phyloP scores from a whole-genome alignment of 2,888 invertebrate species.

The Diogma glabrata region DNA sequence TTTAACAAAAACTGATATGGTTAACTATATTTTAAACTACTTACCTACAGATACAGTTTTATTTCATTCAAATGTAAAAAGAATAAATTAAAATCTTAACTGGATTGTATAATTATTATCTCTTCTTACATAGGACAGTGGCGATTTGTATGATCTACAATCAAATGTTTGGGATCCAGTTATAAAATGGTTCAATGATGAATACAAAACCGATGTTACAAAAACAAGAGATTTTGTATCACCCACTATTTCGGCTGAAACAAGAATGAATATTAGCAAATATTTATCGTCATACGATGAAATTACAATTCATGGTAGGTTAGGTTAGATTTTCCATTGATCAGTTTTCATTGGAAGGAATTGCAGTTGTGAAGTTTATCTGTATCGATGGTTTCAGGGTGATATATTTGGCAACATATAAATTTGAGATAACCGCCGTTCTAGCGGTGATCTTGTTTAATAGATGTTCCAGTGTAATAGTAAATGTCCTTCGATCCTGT shows the following conservation, averaged over 20 bases:
- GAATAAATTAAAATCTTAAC: too few relatives aligned
- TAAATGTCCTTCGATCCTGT: too few relatives aligned
- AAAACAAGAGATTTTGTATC: constrained; percentile 59
- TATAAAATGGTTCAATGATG: constrained; percentile 77
- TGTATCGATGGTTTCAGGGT: too few relatives aligned
- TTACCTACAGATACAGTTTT: constrained; percentile 73
- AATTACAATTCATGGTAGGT: constrained; percentile 67
- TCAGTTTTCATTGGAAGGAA: too few relatives aligned
- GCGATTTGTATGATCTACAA: constrained; percentile 65
- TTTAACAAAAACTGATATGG: constrained; percentile 60
- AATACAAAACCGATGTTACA: constrained; percentile 59
- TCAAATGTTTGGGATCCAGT: constrained; percentile 79
- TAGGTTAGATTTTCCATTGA: neutral
- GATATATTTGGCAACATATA: too few relatives aligned
- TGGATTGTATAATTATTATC: too few relatives aligned
- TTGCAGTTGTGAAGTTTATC: too few relatives aligned
- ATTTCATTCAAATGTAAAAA: constrained; percentile 59
- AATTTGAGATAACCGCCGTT: too few relatives aligned
- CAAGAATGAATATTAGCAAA: constrained; percentile 55
- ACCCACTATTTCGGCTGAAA: constrained; percentile 52
- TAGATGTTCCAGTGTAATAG: too few relatives aligned
- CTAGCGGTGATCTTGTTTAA: too few relatives aligned
- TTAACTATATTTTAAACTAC: constrained; percentile 66
- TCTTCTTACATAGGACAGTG: constrained; percentile 67
- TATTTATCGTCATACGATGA: constrained; percentile 74